These are phyloP conservation scores for Charaxes varanes DNA, from an alignment of 1,140 invertebrate genomes.

Conservation along the genomic window DNA sequence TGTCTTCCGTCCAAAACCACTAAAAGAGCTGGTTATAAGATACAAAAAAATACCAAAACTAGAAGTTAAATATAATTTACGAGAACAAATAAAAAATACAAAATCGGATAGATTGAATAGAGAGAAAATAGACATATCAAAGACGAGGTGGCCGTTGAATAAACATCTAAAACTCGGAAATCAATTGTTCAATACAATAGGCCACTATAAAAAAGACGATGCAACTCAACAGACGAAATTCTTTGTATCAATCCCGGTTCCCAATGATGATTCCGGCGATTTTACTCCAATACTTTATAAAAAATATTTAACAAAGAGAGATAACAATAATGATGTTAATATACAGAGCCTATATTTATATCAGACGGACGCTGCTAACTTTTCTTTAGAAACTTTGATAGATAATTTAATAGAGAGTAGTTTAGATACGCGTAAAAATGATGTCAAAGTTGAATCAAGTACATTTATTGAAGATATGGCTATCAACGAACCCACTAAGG, in stretches of 20 bases:
- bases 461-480: conserved; percentile 1
- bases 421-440: conserved; percentile 22
- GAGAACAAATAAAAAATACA: conserved; percentile 48
- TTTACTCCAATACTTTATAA: conserved; percentile 37
- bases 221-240: conserved; percentile 16
- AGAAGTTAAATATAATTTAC: conserved; percentile 48
- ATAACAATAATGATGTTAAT: conserved; percentile 22
- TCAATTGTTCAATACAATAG: conserved; percentile 15
- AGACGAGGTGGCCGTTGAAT: conserved; percentile 46
- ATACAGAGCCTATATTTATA: conserved; percentile 24
- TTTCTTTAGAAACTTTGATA: conserved; percentile 40
- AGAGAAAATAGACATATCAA: conserved; percentile 36
- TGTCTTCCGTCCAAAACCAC: conserved; percentile 23
- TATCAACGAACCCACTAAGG: conserved; percentile 2
- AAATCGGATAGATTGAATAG: conserved; percentile 35
- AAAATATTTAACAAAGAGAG: conserved; percentile 32
- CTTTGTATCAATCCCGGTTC: conserved; percentile 20
- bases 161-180: conserved; percentile 24
- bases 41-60: conserved; percentile 48
- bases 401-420: conserved; percentile 39
- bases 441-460: neutral
- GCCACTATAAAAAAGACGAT: conserved; percentile 14
- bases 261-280: conserved; percentile 19
- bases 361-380: conserved; percentile 19
- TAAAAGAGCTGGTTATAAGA: conserved; percentile 44